phyloP scores from a whole-genome alignment of 2,113 vertebrate genomes.

The Charina bottae region DNA sequence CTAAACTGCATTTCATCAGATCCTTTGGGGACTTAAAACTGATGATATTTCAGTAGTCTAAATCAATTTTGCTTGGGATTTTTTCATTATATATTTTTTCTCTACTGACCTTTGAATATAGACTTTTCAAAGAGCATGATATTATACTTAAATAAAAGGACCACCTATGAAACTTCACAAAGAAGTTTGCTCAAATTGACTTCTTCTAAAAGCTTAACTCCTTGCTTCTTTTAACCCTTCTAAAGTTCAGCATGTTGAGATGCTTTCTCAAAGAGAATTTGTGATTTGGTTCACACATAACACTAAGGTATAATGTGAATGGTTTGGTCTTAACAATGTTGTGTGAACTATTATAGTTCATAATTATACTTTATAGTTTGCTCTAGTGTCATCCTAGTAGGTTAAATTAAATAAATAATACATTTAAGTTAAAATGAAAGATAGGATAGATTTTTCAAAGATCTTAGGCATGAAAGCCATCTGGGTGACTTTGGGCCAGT shows the following conservation, averaged over 20 bases:
- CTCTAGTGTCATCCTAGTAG: too few species aligned
- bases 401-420: too few species aligned
- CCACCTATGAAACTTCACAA: neutral
- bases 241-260: neutral
- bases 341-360: too few species aligned
- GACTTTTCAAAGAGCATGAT: constrained; percentile 5
- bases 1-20: neutral
- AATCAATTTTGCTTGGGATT: accelerated
- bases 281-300: neutral
- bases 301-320: too few species aligned
- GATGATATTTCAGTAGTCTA: neutral
- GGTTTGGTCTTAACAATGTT: too few species aligned
- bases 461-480: too few species aligned
- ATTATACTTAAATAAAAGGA: neutral
- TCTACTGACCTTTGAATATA: neutral
- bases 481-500: too few species aligned
- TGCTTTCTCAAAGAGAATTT: neutral
- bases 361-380: too few species aligned
- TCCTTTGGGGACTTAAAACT: neutral
- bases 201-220: too few species aligned
- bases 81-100: neutral
- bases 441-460: too few species aligned
- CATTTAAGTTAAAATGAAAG: too few species aligned
- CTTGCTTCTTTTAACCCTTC: neutral
- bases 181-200: neutral